phyloP scores from a whole-genome alignment of 2,797 vertebrate genomes.

The Sebastiscus albofasciatus region DNA sequence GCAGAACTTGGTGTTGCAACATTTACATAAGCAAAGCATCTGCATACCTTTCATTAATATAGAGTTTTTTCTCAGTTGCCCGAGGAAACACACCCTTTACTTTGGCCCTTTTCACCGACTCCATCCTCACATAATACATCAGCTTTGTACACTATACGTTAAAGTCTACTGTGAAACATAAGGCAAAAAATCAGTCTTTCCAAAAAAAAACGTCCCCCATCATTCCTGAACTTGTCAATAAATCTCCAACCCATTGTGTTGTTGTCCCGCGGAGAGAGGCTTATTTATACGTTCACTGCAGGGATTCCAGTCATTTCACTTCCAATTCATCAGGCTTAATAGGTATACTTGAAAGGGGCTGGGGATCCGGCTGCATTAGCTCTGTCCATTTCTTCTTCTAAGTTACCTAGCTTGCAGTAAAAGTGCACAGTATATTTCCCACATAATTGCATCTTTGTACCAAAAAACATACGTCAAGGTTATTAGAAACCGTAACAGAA shows the following conservation, averaged over 20 bases:
- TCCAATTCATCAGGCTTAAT: slow-evolving; percentile 69
- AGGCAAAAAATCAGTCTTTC: neutral
- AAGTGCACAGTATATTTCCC: slow-evolving; percentile 40
- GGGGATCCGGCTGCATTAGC: slow-evolving; percentile 30
- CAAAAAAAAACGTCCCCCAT: neutral
- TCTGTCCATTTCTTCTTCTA: slow-evolving; percentile 32
- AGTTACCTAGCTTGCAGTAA: slow-evolving; percentile 35
- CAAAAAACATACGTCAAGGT: slow-evolving; percentile 37
- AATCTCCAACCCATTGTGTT: slow-evolving; percentile 43
- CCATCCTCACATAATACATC: neutral
- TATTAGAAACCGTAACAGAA: slow-evolving; percentile 34
- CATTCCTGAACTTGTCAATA: slow-evolving; percentile 51
- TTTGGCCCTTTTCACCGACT: neutral
- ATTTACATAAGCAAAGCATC: neutral
- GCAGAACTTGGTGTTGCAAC: neutral
- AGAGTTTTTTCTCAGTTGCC: neutral
- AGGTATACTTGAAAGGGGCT: slow-evolving; percentile 51
- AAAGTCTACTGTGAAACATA: slow-evolving; percentile 16
- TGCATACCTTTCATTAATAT: neutral
- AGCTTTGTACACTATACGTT: neutral
- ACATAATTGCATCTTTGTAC: slow-evolving; percentile 51
- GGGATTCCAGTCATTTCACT: slow-evolving; percentile 57
- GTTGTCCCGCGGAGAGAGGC: slow-evolving; percentile 30
- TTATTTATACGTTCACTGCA: slow-evolving; percentile 58
- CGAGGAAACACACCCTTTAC: neutral